Conservation (phyloP, 2,888 invertebrate genomes). For the Drosophila sordidula region DNA sequence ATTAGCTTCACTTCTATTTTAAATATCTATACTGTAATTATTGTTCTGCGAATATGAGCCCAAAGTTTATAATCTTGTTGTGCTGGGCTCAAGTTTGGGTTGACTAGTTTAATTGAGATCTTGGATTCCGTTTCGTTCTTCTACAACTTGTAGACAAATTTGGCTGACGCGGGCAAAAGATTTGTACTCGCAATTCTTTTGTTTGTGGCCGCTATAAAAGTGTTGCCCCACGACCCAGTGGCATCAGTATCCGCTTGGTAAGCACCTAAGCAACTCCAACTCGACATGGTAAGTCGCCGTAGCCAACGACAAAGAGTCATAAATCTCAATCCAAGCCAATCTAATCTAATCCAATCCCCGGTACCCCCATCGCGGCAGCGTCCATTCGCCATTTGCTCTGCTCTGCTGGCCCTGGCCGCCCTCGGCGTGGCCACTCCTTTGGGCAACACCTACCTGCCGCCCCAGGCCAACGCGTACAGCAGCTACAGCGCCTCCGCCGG, state of each 20-base stretch:
- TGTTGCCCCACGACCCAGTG: slow-evolving; percentile 29
- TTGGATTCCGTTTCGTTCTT: slow-evolving; percentile 51
- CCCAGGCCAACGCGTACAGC: slow-evolving; percentile 52
- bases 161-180: slow-evolving; percentile 14
- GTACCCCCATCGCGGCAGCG: slow-evolving; percentile 33
- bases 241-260: slow-evolving; percentile 63
- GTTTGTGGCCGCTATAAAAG: slow-evolving; percentile 67
- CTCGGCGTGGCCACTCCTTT: slow-evolving; percentile 53
- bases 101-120: slow-evolving; percentile 40
- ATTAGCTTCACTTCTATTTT: neutral
- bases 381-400: slow-evolving; percentile 34
- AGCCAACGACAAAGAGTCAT: neutral
- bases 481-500: slow-evolving; percentile 54
- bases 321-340: neutral
- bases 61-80: too few species aligned
- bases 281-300: slow-evolving; percentile 59
- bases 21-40: too few species aligned
- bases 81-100: slow-evolving; percentile 13
- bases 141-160: slow-evolving; percentile 23
- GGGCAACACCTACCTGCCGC: slow-evolving; percentile 66
- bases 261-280: slow-evolving; percentile 39
- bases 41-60: too few species aligned
- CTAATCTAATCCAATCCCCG: neutral
- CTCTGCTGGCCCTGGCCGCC: slow-evolving; percentile 47
- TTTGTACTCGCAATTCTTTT: slow-evolving; percentile 55